phyloP scores from a whole-genome alignment of 1,140 invertebrate species.

The Cotesia typhae region DNA sequence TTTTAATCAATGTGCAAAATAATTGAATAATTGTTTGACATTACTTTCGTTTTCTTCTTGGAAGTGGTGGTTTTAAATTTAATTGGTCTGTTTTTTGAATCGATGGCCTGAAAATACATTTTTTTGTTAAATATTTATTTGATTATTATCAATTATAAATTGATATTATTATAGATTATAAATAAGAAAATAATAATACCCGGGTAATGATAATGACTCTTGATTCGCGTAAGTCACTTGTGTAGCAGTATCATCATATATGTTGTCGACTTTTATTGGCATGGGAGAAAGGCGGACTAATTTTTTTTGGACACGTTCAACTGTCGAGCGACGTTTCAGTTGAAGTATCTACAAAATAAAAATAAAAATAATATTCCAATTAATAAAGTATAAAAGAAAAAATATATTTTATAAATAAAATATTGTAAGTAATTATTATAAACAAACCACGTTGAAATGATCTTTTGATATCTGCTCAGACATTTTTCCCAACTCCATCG shows the following conservation, averaged over 20 bases:
- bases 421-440: neutral
- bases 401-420: conserved; percentile 3
- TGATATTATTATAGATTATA: no score
- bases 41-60: conserved; percentile 9
- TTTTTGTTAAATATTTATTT: conserved; percentile 8
- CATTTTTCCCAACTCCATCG: conserved; percentile 25
- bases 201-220: neutral
- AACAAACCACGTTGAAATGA: conserved; percentile 29
- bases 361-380: neutral
- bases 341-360: conserved; percentile 13
- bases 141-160: neutral
- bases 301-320: conserved; percentile 39
- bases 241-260: conserved; percentile 23
- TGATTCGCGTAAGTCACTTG: conserved; percentile 38
- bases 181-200: neutral
- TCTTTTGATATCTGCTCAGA: neutral
- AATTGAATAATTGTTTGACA: neutral
- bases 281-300: conserved; percentile 33
- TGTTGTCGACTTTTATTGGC: conserved; percentile 38
- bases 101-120: conserved; percentile 15
- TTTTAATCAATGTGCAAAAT: neutral
- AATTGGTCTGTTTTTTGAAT: neutral
- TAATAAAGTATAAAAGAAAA: neutral
- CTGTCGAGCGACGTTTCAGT: conserved; percentile 40
- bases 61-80: neutral